Evolutionary conservation across 92 coral and sea anemone genomes (phyloP).

Genomic region (Ricordea florida): DNA sequence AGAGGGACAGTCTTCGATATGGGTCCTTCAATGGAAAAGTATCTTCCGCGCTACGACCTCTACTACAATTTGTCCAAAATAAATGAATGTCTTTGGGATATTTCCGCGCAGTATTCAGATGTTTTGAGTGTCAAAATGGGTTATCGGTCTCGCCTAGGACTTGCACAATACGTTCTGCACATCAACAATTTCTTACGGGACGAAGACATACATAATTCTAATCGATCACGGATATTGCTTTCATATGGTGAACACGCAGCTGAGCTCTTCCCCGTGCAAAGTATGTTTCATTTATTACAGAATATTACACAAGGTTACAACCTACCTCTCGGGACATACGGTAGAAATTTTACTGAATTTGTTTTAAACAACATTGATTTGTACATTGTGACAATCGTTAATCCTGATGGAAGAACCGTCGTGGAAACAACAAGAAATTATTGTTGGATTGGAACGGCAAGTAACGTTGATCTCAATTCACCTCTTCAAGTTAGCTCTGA

Average conservation of each 20-base stretch:
- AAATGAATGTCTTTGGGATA: constrained; percentile 71
- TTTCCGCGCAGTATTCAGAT: constrained; percentile 64
- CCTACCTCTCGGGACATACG: constrained; percentile 7
- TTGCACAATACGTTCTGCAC: constrained; percentile 72
- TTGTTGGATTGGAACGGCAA: constrained; percentile 80
- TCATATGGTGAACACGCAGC: constrained; percentile 85
- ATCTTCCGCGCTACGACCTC: constrained; percentile 65
- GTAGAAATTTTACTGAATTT: constrained; percentile 62
- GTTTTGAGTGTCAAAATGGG: constrained; percentile 71
- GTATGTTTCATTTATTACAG: constrained; percentile 68
- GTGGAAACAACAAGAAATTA: constrained; percentile 70
- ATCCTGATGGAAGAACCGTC: constrained; percentile 78
- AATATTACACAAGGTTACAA: constrained; percentile 71
- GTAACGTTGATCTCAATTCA: constrained; percentile 60
- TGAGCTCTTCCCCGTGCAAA: constrained; percentile 84
- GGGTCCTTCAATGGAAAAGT: constrained; percentile 50
- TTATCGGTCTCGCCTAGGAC: constrained; percentile 80
- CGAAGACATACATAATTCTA: not conserved
- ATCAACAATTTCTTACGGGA: constrained; percentile 57
- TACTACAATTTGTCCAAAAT: constrained; percentile 77
- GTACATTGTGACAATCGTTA: constrained; percentile 57
- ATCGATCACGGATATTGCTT: constrained; percentile 56
- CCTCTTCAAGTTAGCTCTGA: not conserved
- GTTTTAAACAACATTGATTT: constrained; percentile 69
- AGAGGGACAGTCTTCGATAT: constrained; percentile 65